Conservation (phyloP, 2,797 vertebrate genomes). For the Diplodus puntazzo region DNA sequence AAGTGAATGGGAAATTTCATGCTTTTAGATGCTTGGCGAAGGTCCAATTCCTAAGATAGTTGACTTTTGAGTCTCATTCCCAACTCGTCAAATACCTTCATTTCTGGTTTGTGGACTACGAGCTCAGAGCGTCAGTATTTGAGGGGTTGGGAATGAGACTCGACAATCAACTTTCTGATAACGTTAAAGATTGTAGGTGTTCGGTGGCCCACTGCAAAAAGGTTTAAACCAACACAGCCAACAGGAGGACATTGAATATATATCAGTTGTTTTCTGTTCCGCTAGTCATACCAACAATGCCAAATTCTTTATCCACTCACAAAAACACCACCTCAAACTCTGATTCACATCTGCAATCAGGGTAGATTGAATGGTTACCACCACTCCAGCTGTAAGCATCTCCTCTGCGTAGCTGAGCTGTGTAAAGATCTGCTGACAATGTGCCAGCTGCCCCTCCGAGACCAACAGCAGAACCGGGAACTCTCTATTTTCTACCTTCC, state of each 20-base stretch:
- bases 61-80: too few species aligned
- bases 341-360: conserved; percentile 21
- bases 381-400: conserved; percentile 26
- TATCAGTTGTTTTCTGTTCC: background rate
- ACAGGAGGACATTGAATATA: background rate
- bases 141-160: too few species aligned
- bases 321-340: background rate
- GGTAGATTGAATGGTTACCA: conserved; percentile 8
- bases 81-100: too few species aligned
- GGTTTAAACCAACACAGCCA: too few species aligned
- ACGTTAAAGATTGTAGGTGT: background rate
- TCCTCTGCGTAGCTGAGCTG: conserved; percentile 28
- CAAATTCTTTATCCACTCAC: background rate
- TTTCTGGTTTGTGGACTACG: too few species aligned
- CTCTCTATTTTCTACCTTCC: conserved; percentile 10
- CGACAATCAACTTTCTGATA: too few species aligned
- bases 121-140: too few species aligned
- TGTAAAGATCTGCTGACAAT: conserved; percentile 65
- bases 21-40: background rate
- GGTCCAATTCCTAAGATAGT: too few species aligned
- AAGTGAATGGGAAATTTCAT: background rate
- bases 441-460: conserved; percentile 34
- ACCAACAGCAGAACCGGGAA: conserved; percentile 16
- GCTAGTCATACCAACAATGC: background rate
- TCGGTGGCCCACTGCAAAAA: background rate